Evolutionary conservation across 2,113 vertebrate species (phyloP), one percentile per base, ranked within the genome.

Genomic region (Gnathonemus longibarbis): DNA sequence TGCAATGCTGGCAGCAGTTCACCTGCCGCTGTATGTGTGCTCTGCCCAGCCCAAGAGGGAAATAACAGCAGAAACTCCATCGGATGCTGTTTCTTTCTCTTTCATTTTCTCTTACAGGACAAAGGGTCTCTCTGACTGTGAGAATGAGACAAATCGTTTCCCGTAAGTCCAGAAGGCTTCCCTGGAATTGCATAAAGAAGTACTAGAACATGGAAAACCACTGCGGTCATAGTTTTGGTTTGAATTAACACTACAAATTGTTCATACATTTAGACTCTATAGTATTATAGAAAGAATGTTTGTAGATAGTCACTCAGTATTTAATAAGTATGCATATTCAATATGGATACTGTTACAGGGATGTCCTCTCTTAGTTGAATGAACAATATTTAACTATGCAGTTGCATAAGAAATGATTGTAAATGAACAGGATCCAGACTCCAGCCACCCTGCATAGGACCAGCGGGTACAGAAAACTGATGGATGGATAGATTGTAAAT

Each of bases 101-200:
- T 15, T 48, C 56, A 17, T 31, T 50, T 1, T 70, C 84, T 49
- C 48, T 83, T 42, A 80, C 74, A 17, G 3, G 35, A 80, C 35
- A 80, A 80, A 2, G 35, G 74, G 27, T 27, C 27, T 70, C 62
- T 70, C 62, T 77, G 42, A 31, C 74, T 77, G 84, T 90, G 90
- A 85, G 24, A 42, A 53, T 90, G 52, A 88, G 66, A 39, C 39
- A 46, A 8, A 31, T 31, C 15, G 21, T 58, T 56, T 84, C 89
- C 53, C 70, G 27, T 48, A 90, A 52, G 48, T 62, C 24, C 83
- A n/a, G 83, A 39, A 42, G 90, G 89, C 52, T 52, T 49, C 21
- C 77, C n/a, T 62, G 84, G 39, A 62, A 88, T 49, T 77, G 27
- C 84, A 87, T 53, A 27, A 50, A 5, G 9, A 48, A 15, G 84